Conservation (phyloP, 23 tunicate genomes). For the Clavelina lepadiformis region DNA sequence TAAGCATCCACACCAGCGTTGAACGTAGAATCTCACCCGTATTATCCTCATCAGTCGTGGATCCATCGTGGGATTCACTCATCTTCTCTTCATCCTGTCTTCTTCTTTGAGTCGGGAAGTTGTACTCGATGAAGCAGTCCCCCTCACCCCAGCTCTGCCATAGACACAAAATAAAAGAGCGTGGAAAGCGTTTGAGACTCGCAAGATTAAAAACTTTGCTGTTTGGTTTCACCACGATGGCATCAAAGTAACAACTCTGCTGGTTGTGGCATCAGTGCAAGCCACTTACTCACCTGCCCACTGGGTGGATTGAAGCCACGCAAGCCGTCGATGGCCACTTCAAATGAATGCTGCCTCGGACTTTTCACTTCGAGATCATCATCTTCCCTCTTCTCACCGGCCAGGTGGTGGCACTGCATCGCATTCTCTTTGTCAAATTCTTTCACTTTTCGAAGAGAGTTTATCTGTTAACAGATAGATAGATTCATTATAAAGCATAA, state of each 20-base stretch:
- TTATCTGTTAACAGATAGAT: slow-evolving; percentile 10
- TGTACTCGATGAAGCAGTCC: slow-evolving; percentile 82
- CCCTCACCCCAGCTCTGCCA: slow-evolving; percentile 77
- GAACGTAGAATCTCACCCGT: background rate
- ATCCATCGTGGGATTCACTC: background rate
- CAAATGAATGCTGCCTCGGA: slow-evolving; percentile 39
- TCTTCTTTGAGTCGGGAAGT: slow-evolving; percentile 43
- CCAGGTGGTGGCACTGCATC: slow-evolving; percentile 30
- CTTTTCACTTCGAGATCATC: background rate
- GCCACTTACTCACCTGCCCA: slow-evolving; percentile 53
- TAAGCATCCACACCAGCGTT: background rate
- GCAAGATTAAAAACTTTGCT: no score
- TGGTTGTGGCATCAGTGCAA: no score
- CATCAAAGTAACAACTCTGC: no score
- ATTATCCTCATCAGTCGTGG: background rate
- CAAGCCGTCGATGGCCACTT: slow-evolving; percentile 39
- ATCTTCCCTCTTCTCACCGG: slow-evolving; percentile 3
- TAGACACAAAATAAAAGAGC: no score
- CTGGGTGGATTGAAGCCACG: slow-evolving; percentile 51
- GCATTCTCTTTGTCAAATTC: background rate
- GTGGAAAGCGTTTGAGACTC: background rate
- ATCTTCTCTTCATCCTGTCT: slow-evolving; percentile 6
- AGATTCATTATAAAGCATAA: no score
- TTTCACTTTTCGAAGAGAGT: slow-evolving; percentile 9
- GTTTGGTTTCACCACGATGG: no score